Conservation (phyloP, 2,113 vertebrate species). For the Heptranchias perlo region DNA sequence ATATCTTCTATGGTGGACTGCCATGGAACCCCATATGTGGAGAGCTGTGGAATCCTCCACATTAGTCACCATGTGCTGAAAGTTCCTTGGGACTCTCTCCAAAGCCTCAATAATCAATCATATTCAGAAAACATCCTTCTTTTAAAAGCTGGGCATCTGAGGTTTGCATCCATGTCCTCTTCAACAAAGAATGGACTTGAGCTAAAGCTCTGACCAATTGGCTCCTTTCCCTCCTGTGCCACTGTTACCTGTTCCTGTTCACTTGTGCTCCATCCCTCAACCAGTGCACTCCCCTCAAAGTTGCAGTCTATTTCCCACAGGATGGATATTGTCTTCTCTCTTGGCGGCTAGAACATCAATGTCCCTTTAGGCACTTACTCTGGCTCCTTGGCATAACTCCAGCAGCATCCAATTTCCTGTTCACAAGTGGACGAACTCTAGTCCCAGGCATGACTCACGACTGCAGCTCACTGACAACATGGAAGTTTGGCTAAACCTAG, state of each 20-base stretch:
- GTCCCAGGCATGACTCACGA: not conserved
- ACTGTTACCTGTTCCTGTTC: not conserved
- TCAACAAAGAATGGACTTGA: not conserved
- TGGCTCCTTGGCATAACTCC: not conserved
- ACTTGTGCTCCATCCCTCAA: not conserved
- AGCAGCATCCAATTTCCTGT: slow-evolving; percentile 20
- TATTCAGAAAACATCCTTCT: not conserved
- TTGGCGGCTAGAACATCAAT: not conserved
- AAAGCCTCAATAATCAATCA: not conserved
- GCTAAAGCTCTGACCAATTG: not conserved
- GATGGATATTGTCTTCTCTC: not conserved
- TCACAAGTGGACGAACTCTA: not conserved
- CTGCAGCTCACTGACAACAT: not conserved
- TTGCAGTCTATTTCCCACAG: not conserved
- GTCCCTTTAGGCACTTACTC: slow-evolving; percentile 9
- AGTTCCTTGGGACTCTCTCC: not conserved
- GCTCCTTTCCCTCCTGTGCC: not conserved
- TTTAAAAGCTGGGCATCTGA: not conserved
- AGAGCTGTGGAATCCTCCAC: not conserved
- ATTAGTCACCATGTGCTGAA: not conserved
- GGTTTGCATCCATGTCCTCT: not conserved
- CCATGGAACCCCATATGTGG: not conserved
- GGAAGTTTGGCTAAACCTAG: not conserved
- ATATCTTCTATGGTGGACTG: not conserved
- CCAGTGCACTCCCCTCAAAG: not conserved